These are phyloP conservation scores for Gymnobelideus leadbeateri DNA, from an alignment of 2,113 vertebrate species.

Conservation along the genomic window DNA sequence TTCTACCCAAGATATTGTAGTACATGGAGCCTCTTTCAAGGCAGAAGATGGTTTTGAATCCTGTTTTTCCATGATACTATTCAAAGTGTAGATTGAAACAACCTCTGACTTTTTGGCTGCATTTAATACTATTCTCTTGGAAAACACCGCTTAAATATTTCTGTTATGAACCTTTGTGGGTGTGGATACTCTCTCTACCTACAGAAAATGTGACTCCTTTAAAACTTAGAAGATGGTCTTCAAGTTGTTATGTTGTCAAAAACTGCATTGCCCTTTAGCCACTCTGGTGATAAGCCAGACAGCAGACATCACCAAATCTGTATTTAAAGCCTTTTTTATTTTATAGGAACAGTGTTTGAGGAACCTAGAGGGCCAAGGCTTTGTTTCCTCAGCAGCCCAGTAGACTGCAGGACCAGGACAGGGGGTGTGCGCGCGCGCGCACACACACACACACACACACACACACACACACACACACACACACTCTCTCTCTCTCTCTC, in stretches of 20 bases:
- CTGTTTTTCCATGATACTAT: background rate
- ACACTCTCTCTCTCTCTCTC: too few relatives aligned
- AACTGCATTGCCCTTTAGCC: background rate
- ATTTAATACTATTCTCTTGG: background rate
- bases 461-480: too few relatives aligned
- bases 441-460: too few relatives aligned
- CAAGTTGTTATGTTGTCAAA: background rate
- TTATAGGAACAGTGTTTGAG: background rate
- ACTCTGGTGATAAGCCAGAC: background rate
- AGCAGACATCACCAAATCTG: background rate
- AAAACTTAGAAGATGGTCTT: background rate
- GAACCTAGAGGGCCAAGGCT: background rate
- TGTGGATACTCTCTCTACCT: background rate
- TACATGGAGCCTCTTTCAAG: background rate
- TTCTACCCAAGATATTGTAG: background rate
- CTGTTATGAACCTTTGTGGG: background rate
- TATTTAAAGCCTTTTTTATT: background rate
- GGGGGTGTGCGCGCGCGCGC: accelerated
- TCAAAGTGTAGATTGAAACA: background rate
- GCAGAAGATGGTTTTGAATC: background rate
- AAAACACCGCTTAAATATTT: background rate
- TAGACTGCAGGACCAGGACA: background rate
- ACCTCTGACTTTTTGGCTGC: background rate
- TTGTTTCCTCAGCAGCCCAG: background rate
- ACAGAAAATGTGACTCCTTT: background rate